phyloP scores from a whole-genome alignment of 2,888 invertebrate species.

The Clitarchus hookeri region DNA sequence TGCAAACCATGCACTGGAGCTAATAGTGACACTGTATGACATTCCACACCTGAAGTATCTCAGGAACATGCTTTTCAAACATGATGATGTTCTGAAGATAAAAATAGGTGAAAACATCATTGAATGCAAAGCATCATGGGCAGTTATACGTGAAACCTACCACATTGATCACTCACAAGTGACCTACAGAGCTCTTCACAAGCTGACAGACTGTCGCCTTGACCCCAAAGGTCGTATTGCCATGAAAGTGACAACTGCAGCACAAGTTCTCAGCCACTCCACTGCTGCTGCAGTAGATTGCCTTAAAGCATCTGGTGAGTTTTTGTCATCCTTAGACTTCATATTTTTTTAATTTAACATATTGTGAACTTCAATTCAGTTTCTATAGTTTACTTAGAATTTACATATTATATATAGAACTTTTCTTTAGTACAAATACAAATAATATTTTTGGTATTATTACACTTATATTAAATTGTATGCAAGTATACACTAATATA shows the following conservation, averaged over 20 bases:
- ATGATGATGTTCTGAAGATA: background rate
- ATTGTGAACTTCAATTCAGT: too few relatives aligned
- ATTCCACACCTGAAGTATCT: background rate
- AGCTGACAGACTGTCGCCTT: background rate
- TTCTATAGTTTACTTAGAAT: too few relatives aligned
- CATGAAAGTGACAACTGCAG: background rate
- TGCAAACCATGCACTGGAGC: slow-evolving; percentile 29
- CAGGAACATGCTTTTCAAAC: background rate
- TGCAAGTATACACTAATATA: too few relatives aligned
- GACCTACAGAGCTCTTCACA: background rate
- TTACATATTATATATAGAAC: too few relatives aligned
- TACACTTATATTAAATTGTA: too few relatives aligned
- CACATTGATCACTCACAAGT: background rate
- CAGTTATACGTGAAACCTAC: background rate
- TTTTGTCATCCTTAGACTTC: background rate
- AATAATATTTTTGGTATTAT: too few relatives aligned
- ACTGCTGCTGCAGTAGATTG: background rate
- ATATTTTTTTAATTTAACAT: background rate
- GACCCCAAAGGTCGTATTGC: background rate
- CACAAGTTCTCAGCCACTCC: background rate
- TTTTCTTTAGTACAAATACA: too few relatives aligned
- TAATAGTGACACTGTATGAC: slow-evolving; percentile 11
- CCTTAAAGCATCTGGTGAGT: background rate
- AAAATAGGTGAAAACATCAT: background rate
- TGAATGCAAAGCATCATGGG: background rate